Base-by-base conservation (phyloP, 2,113 vertebrate genomes). In the Dunckerocampus dactyliophorus region DNA sequence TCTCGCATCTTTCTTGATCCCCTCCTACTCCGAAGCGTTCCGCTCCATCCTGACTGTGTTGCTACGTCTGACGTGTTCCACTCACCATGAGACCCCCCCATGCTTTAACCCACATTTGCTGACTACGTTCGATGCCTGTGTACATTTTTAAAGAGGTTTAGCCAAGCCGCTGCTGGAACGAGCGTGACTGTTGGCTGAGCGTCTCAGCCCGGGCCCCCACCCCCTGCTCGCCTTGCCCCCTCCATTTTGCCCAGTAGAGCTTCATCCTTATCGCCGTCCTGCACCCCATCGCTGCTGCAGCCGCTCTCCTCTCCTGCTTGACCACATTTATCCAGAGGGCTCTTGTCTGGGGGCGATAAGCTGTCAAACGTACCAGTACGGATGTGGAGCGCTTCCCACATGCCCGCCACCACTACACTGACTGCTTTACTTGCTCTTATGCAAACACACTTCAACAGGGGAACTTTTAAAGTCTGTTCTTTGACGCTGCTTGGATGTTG, bases 331-430 rank as follows among this genome's bases (percentile, higher is more conserved):
- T 89, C 85, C 85, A 64, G 79, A 84, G 77, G 86, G 80, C 77
- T 86, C 83, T 90, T 91, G 89, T 91, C 86, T 87, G 83, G 79
- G 85, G 86, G 85, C 81, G 91, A 91, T 92, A 91, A 91, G 88
- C 86, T 77, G 82, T 77, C 84, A 87, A 85, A 79, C 82, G 82
- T 80, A 84, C 79, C 80, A 78, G 77, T 82, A 77, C 78, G 76
- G 82, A 74, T 79, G 80, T 74, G 70, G 80, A 15, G 54, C 75
- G 66, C 68, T 75, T 75, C 73, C 67, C 62, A 59, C 47, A 48
- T 65, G 59, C 60, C 48, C 67, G 68, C 37, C 57, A 54, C 69
- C 69, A 72, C 54, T 53, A 50, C 56, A 67, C 52, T 61, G 21
- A 62, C 74, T 71, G 59, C 75, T 75, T 62, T 63, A 59, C 74